Evolutionary conservation across 1,140 invertebrate species (phyloP).

Genomic region (Calephelis virginiensis): DNA sequence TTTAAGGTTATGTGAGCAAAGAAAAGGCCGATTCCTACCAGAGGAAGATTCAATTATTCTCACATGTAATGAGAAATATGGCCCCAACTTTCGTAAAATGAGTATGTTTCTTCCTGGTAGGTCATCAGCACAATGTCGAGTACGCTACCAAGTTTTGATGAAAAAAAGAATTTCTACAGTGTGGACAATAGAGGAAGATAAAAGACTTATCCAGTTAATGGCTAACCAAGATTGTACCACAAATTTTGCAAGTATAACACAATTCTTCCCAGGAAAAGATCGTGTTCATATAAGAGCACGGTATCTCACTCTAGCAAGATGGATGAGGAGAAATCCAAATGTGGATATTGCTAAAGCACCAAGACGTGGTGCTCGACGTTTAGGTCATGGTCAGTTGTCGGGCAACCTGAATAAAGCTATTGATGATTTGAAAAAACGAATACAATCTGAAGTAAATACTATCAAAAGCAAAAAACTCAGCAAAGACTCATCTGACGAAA

Average conservation of each 20-base stretch:
- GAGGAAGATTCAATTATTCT: slow-evolving; percentile 82
- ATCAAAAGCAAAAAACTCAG: slow-evolving; percentile 47
- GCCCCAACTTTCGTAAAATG: slow-evolving; percentile 77
- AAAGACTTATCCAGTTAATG: slow-evolving; percentile 56
- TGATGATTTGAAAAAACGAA: slow-evolving; percentile 51
- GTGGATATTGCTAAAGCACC: slow-evolving; percentile 53
- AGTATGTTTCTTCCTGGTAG: slow-evolving; percentile 54
- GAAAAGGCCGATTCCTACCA: slow-evolving; percentile 80
- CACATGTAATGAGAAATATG: slow-evolving; percentile 80
- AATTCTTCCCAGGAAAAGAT: slow-evolving; percentile 61
- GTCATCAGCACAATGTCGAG: slow-evolving; percentile 48
- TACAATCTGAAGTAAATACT: slow-evolving; percentile 51
- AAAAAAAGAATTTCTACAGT: slow-evolving; percentile 53
- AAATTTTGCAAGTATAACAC: slow-evolving; percentile 50
- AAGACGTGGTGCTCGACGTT: slow-evolving; percentile 49
- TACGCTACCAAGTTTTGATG: slow-evolving; percentile 48
- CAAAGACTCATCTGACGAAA: slow-evolving; percentile 43
- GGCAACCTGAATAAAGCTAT: slow-evolving; percentile 55
- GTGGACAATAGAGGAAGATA: slow-evolving; percentile 65
- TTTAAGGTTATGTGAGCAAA: slow-evolving; percentile 68
- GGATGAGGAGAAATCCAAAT: slow-evolving; percentile 61
- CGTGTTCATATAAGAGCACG: slow-evolving; percentile 52
- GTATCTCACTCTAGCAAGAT: slow-evolving; percentile 54
- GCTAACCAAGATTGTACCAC: slow-evolving; percentile 48
- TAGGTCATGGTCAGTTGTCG: slow-evolving; percentile 47